Evolutionary conservation across 2,888 invertebrate genomes (phyloP).

Genomic region (Allygus modestus): DNA sequence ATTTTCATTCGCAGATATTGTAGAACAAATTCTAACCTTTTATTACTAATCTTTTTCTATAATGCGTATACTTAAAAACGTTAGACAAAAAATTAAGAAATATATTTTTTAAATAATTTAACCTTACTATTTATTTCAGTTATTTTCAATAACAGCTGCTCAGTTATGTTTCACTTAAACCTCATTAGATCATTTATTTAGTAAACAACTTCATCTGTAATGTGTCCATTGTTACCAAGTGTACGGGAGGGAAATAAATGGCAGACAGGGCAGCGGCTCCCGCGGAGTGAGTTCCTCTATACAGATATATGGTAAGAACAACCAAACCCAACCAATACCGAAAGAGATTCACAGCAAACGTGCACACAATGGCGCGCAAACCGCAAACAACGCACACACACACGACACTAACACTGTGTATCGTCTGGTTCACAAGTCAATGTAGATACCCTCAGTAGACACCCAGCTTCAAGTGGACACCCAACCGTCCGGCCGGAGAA

Average conservation of each 20-base stretch:
- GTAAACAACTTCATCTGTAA: too few relatives aligned
- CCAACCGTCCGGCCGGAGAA: not conserved
- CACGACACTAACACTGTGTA: constrained; percentile 60
- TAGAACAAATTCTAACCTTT: too few relatives aligned
- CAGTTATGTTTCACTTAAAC: too few relatives aligned
- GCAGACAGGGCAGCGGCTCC: constrained; percentile 22
- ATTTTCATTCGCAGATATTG: too few relatives aligned
- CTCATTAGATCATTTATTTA: too few relatives aligned
- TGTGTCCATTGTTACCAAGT: not conserved
- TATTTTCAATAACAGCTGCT: too few relatives aligned
- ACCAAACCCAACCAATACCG: constrained; percentile 67
- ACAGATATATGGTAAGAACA: constrained; percentile 63
- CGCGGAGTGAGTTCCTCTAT: constrained; percentile 60
- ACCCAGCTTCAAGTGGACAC: not conserved
- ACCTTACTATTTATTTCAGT: too few relatives aligned
- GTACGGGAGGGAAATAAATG: not conserved
- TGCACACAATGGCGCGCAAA: constrained; percentile 64
- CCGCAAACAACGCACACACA: constrained; percentile 65
- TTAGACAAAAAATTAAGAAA: too few relatives aligned
- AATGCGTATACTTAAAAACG: too few relatives aligned
- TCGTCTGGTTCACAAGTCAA: too few relatives aligned
- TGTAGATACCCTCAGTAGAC: constrained; percentile 16
- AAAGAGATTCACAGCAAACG: constrained; percentile 66
- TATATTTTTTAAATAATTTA: too few relatives aligned
- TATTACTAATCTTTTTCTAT: too few relatives aligned